Evolutionary conservation across 2,113 vertebrate genomes (phyloP).

Genomic region (Asarcornis scutulata): DNA sequence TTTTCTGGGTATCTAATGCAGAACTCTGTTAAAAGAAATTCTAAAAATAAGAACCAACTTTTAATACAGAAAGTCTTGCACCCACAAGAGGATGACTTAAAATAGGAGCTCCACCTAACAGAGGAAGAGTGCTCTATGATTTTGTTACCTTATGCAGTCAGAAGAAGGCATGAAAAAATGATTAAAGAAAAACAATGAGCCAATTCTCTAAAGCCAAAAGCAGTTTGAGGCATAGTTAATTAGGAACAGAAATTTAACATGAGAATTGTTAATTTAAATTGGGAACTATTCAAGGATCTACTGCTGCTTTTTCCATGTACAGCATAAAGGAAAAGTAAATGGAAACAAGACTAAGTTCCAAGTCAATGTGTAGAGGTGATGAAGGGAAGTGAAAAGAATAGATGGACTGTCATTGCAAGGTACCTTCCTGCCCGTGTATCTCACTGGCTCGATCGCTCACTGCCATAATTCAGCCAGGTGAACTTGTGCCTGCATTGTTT

Average conservation of each 20-base stretch:
- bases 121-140: not conserved
- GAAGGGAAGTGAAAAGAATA: not conserved
- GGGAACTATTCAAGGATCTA: not conserved
- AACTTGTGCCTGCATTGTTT: not conserved
- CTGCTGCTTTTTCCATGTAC: not conserved
- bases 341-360: not conserved
- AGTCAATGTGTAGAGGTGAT: not conserved
- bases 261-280: not conserved
- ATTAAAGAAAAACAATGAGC: not conserved
- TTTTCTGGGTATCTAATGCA: not conserved
- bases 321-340: not conserved
- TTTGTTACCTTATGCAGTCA: constrained; percentile 10
- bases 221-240: not conserved
- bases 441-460: not conserved
- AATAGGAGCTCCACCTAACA: not conserved
- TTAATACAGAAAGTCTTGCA: not conserved
- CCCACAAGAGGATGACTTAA: not conserved
- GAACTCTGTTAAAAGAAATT: not conserved
- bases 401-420: not conserved
- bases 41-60: not conserved
- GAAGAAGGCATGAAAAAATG: not conserved
- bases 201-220: not conserved
- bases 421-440: not conserved
- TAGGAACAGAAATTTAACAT: constrained; percentile 24
- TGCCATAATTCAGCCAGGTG: not conserved